Evolutionary conservation across 2,797 vertebrate genomes (phyloP).

Genomic region (Hylomyscus alleni): DNA sequence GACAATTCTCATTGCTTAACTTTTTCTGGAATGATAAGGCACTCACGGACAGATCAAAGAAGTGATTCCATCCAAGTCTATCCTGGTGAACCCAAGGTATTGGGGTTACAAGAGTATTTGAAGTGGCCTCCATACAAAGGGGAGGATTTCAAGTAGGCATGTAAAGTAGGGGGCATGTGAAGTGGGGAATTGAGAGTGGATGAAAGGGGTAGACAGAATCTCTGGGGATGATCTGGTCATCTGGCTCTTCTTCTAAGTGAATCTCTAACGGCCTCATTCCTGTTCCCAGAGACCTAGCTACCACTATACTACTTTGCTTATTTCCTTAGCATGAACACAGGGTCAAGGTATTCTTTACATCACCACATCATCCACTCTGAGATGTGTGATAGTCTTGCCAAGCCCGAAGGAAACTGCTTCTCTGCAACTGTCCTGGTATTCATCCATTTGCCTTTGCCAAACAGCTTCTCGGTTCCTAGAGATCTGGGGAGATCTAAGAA

Average conservation of each 20-base stretch:
- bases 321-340: no score
- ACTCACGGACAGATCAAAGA: background rate
- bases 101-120: background rate
- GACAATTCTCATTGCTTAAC: background rate
- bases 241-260: background rate
- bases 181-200: background rate
- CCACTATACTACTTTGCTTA: background rate
- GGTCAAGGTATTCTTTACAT: no score
- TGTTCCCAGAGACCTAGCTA: background rate
- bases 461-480: conserved; percentile 4
- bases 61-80: background rate
- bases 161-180: background rate
- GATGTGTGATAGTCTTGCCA: background rate
- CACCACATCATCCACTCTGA: background rate
- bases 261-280: background rate
- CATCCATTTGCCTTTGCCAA: conserved; percentile 9
- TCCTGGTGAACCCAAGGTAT: background rate
- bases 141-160: background rate
- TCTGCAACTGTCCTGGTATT: background rate
- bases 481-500: conserved; percentile 1
- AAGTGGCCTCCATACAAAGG: background rate
- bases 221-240: background rate
- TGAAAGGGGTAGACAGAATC: background rate
- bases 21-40: background rate
- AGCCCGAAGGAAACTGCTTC: background rate